Percentiles rank a stretch among this genome's conserved stretches.
phyloP scores from a whole-genome alignment of 2,797 vertebrate genomes.

The Clarias platycephalus region DNA sequence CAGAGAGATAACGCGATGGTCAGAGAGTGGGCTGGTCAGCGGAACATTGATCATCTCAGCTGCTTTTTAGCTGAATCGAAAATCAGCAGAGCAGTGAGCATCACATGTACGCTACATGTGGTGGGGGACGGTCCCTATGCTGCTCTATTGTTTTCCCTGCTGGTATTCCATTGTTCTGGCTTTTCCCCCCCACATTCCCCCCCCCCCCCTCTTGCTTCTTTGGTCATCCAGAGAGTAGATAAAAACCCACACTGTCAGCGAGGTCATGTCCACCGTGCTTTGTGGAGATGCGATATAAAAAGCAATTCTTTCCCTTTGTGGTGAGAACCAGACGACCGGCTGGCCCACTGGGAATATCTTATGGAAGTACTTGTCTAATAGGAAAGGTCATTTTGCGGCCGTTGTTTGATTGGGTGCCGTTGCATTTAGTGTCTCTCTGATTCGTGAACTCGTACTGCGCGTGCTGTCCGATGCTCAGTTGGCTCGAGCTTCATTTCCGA shows the following conservation, averaged over 20 bases:
- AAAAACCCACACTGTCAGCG: constrained; percentile 41
- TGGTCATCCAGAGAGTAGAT: constrained; percentile 47
- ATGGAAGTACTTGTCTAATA: constrained; percentile 47
- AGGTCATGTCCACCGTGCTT: constrained; percentile 42
- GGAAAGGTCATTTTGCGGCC: constrained; percentile 45
- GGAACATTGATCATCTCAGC: constrained; percentile 41
- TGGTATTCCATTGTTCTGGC: constrained; percentile 39
- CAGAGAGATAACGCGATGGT: constrained; percentile 40
- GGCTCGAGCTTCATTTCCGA: background rate
- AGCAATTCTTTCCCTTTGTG: constrained; percentile 69
- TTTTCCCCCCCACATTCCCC: background rate
- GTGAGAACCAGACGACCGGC: constrained; percentile 53
- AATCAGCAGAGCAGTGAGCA: background rate
- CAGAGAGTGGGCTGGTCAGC: constrained; percentile 28
- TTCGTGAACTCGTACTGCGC: constrained; percentile 26
- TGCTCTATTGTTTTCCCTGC: constrained; percentile 48
- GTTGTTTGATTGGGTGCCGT: constrained; percentile 44
- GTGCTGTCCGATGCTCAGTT: background rate
- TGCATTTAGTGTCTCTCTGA: background rate
- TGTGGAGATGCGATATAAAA: constrained; percentile 55
- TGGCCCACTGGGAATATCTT: constrained; percentile 36
- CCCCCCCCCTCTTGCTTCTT: background rate
- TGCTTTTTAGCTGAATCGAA: constrained; percentile 30
- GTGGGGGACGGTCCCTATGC: constrained; percentile 23
- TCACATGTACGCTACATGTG: constrained; percentile 27